These are phyloP conservation scores for Porites rus DNA, from an alignment of 92 coral and sea anemone genomes.

Conservation along the genomic window DNA sequence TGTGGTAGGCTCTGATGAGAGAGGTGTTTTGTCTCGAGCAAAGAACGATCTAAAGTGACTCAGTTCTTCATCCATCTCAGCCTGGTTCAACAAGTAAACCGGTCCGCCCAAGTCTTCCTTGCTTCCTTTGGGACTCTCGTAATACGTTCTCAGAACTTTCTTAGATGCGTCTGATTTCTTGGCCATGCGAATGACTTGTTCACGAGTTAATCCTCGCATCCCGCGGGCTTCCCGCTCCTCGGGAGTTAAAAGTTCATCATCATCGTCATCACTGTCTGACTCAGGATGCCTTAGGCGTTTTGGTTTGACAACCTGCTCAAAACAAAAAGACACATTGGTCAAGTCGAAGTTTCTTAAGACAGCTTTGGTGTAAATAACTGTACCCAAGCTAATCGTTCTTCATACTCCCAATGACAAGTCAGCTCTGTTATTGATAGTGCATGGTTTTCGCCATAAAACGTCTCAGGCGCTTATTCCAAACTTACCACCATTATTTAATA, in stretches of 20 bases:
- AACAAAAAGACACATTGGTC: neutral
- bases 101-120: constrained; percentile 71
- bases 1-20: constrained; percentile 9
- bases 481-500: no score
- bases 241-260: constrained; percentile 65
- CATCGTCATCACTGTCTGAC: constrained; percentile 52
- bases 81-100: constrained; percentile 69
- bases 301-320: constrained; percentile 45
- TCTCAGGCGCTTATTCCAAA: no score
- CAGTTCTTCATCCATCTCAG: constrained; percentile 84
- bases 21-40: constrained; percentile 59
- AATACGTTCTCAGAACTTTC: constrained; percentile 64
- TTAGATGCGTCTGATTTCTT: constrained; percentile 91
- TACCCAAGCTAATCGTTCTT: no score
- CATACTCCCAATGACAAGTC: no score
- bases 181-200: constrained; percentile 90
- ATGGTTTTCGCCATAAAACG: no score
- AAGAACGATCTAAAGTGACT: constrained; percentile 77
- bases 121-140: constrained; percentile 81
- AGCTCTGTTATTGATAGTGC: no score
- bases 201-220: constrained; percentile 82
- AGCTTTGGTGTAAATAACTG: no score
- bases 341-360: neutral
- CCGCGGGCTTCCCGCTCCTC: constrained; percentile 77
- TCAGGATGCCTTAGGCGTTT: constrained; percentile 49